These are phyloP conservation scores for Rhinogobius similis DNA, from an alignment of 2,113 vertebrate species.

Conservation along the genomic window DNA sequence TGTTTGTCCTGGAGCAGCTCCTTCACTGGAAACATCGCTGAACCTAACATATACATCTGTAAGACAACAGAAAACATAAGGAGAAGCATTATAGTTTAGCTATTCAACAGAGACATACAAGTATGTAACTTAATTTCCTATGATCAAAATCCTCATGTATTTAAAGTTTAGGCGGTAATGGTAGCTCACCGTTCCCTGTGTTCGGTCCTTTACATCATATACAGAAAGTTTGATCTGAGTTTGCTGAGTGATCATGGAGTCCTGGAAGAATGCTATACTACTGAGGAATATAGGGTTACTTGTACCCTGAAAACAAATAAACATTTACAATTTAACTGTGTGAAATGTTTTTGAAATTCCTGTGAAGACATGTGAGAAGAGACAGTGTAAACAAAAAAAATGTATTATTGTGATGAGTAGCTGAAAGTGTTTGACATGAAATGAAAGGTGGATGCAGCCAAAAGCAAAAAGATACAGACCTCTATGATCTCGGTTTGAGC, in stretches of 20 bases:
- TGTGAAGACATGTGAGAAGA: neutral
- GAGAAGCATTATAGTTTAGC: neutral
- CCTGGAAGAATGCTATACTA: slow-evolving; percentile 98
- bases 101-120: neutral
- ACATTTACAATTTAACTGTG: neutral
- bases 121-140: too few relatives aligned
- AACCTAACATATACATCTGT: slow-evolving; percentile 98
- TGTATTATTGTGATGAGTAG: neutral
- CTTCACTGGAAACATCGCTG: slow-evolving; percentile 90
- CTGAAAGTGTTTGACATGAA: neutral
- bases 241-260: slow-evolving; percentile 96
- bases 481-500: slow-evolving; percentile 98
- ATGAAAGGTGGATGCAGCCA: neutral
- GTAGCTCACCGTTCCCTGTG: slow-evolving; percentile 94
- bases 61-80: neutral
- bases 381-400: neutral
- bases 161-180: neutral
- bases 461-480: slow-evolving; percentile 70
- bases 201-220: slow-evolving; percentile 97
- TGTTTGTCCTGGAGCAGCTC: slow-evolving; percentile 92
- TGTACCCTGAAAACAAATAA: slow-evolving; percentile 82
- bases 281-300: slow-evolving; percentile 98
- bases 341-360: neutral
- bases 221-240: slow-evolving; percentile 97
- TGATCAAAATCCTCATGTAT: neutral